These are phyloP conservation scores for Clavelina lepadiformis DNA, from an alignment of 23 tunicate genomes.

Conservation along the genomic window DNA sequence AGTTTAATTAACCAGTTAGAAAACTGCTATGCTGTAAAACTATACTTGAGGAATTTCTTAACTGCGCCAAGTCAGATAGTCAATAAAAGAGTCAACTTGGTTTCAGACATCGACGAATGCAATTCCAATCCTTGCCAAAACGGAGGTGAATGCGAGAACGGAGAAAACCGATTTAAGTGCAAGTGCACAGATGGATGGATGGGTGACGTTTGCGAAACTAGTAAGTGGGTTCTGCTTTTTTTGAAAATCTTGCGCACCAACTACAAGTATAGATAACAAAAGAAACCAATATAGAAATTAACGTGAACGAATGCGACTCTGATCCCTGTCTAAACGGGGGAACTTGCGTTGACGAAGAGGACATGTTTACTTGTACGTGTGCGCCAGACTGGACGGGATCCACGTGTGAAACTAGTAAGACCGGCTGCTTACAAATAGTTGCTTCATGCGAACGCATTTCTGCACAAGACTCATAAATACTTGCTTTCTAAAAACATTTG, in stretches of 20 bases:
- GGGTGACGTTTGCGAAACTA: constrained; percentile 40
- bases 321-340: constrained; percentile 69
- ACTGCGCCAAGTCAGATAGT: neutral
- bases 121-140: constrained; percentile 52
- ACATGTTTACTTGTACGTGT: constrained; percentile 54
- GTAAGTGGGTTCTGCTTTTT: constrained; percentile 30
- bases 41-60: neutral
- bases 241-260: neutral
- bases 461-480: too few relatives aligned
- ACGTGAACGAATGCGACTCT: constrained; percentile 64
- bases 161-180: constrained; percentile 32
- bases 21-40: too few relatives aligned
- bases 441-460: too few relatives aligned
- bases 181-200: constrained; percentile 26
- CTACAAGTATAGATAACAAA: neutral
- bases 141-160: constrained; percentile 44
- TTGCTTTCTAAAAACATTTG: too few relatives aligned
- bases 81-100: neutral
- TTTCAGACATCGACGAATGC: constrained; percentile 55
- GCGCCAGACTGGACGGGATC: constrained; percentile 53
- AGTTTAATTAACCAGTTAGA: too few relatives aligned
- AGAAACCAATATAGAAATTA: neutral
- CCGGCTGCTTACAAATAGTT: too few relatives aligned
- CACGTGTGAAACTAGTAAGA: constrained; percentile 41
- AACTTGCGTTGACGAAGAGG: constrained; percentile 46